Evolutionary conservation across 2,113 vertebrate species (phyloP).

Genomic region (Rutilus rutilus): DNA sequence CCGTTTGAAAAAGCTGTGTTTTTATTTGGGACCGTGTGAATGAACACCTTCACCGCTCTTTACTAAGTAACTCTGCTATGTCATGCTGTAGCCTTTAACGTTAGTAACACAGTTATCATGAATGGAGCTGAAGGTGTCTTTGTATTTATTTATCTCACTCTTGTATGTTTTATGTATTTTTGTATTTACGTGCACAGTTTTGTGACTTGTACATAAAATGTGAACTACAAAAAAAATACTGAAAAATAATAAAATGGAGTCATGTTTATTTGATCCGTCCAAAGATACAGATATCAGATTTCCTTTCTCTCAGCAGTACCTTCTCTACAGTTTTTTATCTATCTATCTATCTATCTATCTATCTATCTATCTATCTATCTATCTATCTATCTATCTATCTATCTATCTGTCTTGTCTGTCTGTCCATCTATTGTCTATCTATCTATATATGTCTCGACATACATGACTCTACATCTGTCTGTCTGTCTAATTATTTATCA

Average conservation of each 20-base stretch:
- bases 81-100: constrained; percentile 9
- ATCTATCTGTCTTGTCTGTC: too few species aligned
- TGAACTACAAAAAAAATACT: constrained; percentile 63
- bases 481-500: too few species aligned
- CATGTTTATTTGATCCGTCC: background rate
- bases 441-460: too few species aligned
- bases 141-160: constrained; percentile 62
- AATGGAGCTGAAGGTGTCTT: constrained; percentile 40
- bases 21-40: background rate
- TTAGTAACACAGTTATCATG: constrained; percentile 14
- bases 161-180: constrained; percentile 66
- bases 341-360: too few species aligned
- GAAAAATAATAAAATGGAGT: constrained; percentile 8
- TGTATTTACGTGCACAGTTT: constrained; percentile 63
- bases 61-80: constrained; percentile 16
- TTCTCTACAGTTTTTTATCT: too few species aligned
- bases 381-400: too few species aligned
- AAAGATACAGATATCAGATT: background rate
- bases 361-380: too few species aligned
- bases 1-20: background rate
- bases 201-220: constrained; percentile 74
- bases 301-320: too few species aligned
- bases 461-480: too few species aligned
- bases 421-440: too few species aligned
- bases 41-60: constrained; percentile 2